Conservation (phyloP, 2,888 invertebrate species). For the Caenorhabditis angaria region DNA sequence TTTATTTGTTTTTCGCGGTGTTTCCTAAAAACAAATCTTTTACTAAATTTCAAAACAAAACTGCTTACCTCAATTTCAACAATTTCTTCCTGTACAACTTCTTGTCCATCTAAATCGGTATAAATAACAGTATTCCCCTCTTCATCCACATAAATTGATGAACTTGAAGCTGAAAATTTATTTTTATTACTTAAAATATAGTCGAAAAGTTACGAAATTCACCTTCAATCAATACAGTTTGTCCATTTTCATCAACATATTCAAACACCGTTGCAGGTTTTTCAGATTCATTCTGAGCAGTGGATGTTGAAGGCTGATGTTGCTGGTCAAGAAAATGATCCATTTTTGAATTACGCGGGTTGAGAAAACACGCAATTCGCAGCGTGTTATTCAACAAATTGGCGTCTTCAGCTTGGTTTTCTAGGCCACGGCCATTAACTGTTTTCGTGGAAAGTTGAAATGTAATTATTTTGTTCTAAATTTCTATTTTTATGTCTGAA, state of each 20-base stretch:
- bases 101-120: slow-evolving; percentile 13
- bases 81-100: slow-evolving; percentile 31
- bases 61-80: slow-evolving; percentile 13
- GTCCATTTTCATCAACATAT: slow-evolving; percentile 11
- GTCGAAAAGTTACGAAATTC: background rate
- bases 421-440: too few species aligned
- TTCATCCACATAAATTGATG: slow-evolving; percentile 9
- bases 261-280: slow-evolving; percentile 5
- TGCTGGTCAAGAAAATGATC: background rate
- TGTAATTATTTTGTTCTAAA: too few species aligned
- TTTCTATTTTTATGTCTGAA: too few species aligned
- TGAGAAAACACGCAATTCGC: background rate
- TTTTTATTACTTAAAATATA: background rate
- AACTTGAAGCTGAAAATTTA: background rate
- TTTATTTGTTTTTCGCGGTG: slow-evolving; percentile 3
- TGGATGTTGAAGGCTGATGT: slow-evolving; percentile 6
- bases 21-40: background rate
- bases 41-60: background rate
- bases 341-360: too few species aligned
- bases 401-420: background rate
- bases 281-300: background rate
- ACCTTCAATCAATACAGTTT: slow-evolving; percentile 7
- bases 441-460: background rate
- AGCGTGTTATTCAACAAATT: background rate
- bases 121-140: slow-evolving; percentile 16